phyloP scores from a whole-genome alignment of 1,140 invertebrate genomes.

The Pseudomyrmex concolor region DNA sequence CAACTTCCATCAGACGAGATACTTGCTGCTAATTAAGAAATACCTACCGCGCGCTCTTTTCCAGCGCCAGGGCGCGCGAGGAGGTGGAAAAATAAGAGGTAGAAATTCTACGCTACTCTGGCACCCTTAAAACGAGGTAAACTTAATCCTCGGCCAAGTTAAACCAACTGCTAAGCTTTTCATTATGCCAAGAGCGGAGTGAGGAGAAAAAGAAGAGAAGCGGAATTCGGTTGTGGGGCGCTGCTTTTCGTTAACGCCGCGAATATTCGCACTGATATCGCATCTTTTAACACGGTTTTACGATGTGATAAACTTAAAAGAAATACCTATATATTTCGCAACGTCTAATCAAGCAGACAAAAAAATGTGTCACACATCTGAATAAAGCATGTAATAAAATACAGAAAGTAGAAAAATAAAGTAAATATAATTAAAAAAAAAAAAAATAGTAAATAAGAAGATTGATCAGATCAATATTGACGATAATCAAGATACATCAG shows the following conservation, averaged over 20 bases:
- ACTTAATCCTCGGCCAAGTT: constrained; percentile 77
- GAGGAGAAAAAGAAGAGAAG: constrained; percentile 30
- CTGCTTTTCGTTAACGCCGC: constrained; percentile 24
- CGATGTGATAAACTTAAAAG: background rate
- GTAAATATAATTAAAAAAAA: background rate
- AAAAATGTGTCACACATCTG: no score
- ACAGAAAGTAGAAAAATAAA: background rate
- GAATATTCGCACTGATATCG: constrained; percentile 23
- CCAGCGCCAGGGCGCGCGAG: constrained; percentile 58
- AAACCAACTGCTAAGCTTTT: constrained; percentile 77
- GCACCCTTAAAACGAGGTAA: constrained; percentile 75
- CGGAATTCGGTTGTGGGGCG: constrained; percentile 28
- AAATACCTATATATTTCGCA: background rate
- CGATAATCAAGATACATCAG: background rate
- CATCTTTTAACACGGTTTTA: background rate
- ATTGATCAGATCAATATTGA: constrained; percentile 32
- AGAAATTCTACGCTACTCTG: constrained; percentile 74
- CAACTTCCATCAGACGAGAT: constrained; percentile 68
- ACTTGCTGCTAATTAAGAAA: constrained; percentile 77
- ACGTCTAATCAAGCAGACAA: no score
- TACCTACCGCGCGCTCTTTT: constrained; percentile 72
- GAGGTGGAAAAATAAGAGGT: constrained; percentile 75
- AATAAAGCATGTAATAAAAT: background rate
- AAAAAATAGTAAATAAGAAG: background rate
- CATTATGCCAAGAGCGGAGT: constrained; percentile 68